Evolutionary conservation across 2,888 invertebrate species (phyloP), one percentile per base, ranked within the genome.

Genomic region (Plebejus anna): DNA sequence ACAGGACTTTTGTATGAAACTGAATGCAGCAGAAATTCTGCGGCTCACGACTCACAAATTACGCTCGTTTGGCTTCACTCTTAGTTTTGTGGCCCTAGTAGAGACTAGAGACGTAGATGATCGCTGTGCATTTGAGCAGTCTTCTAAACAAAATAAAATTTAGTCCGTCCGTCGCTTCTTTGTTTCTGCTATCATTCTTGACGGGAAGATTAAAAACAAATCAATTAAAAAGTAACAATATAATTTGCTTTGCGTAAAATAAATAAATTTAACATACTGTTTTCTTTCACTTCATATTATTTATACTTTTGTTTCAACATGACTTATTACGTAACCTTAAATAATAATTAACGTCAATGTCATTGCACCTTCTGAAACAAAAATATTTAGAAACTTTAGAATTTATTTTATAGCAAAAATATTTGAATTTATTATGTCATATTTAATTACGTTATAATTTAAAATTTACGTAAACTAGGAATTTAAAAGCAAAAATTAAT

Each of bases 301-400:
- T 66, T 66, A 66, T 16, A 36, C 9, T 66, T 32, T 66, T 16
- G 16, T 32, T 66, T 66, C 13, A 32, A 66, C 13, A 66, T 13
- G 1, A 36, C 13, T 13, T 36, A 66, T 5, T 66, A 66, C 16
- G 4, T 36, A 66, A 13, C 66, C 32, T 32, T 66, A 55, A 55
- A 55, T 55, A 61, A 61, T 66, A 66, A 32, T 66, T 66, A 66
- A 66, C 66, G 75, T 75, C 76, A 76, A 77, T 81, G 82, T 88
- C 83, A 92, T 84, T 93, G 93, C 86, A 93, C 93, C 86, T 93
- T 93, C 93, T 93, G 90, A 83, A 92, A 92, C 80, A 84, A 85
- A 82, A 79, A 61, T 76, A 59, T 70, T 75, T 16, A 55, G 11
- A 59, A 36, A 38, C 4, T 38, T 16, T 42, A 55, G 36, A 55